Conservation (phyloP, 1,140 invertebrate genomes). For the Diachasmimorpha longicaudata region DNA sequence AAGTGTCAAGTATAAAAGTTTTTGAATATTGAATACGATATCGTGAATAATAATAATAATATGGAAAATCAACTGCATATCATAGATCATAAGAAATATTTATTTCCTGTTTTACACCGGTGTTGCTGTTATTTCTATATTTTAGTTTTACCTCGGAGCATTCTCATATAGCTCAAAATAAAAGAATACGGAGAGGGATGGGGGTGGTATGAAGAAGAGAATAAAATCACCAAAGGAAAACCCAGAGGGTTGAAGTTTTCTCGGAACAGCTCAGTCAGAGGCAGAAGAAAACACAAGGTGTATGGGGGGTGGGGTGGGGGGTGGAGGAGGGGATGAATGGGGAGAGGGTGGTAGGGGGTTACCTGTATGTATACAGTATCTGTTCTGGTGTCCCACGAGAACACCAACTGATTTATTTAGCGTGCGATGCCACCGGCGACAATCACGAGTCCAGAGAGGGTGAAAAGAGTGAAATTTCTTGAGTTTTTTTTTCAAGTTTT, state of each 20-base stretch:
- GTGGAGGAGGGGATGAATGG: background rate
- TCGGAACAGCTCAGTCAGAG: background rate
- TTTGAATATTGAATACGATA: no score
- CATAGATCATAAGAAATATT: background rate
- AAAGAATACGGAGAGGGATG: background rate
- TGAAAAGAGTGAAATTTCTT: background rate
- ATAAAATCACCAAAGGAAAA: constrained; percentile 3
- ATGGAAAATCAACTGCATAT: background rate
- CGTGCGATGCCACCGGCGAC: constrained; percentile 6
- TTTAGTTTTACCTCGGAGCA: background rate
- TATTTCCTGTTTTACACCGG: background rate
- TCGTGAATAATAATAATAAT: background rate
- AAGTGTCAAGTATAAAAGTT: background rate
- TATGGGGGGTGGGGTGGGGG: background rate
- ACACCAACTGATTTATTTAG: constrained; percentile 9
- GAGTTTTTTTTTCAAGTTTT: background rate
- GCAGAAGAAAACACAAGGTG: background rate
- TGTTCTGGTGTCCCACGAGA: constrained; percentile 4
- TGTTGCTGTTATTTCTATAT: background rate
- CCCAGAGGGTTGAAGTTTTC: background rate
- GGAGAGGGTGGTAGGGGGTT: background rate
- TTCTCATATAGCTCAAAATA: background rate
- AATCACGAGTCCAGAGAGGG: constrained; percentile 1
- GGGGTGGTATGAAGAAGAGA: background rate
- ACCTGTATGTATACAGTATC: constrained; percentile 1